phyloP scores from a whole-genome alignment of 2,888 invertebrate species.

The Lasioglossum figueresi region DNA sequence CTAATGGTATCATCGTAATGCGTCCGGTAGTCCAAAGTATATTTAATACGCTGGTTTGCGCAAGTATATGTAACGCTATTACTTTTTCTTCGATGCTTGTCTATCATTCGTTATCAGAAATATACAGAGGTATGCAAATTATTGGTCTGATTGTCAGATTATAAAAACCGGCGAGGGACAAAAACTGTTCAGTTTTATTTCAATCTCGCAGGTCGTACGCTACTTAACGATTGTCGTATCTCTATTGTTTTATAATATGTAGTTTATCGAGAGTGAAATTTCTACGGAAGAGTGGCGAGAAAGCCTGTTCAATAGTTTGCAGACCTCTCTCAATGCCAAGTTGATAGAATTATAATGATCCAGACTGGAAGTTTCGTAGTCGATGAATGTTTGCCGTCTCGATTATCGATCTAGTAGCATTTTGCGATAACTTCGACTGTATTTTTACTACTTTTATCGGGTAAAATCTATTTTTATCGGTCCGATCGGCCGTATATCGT shows the following conservation, averaged over 20 bases:
- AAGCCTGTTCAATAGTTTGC: background rate
- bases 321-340: conserved; percentile 10
- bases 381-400: conserved; percentile 45
- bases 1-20: conserved; percentile 37
- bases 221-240: background rate
- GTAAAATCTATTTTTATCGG: conserved; percentile 15
- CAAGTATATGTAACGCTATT: conserved; percentile 31
- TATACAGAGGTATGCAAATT: conserved; percentile 4
- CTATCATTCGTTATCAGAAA: conserved; percentile 27
- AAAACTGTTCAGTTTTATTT: background rate
- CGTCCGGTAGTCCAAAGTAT: conserved; percentile 37
- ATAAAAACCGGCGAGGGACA: background rate
- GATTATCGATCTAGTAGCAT: conserved; percentile 33
- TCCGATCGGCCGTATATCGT: conserved; percentile 27
- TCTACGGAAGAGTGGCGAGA: background rate
- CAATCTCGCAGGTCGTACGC: background rate
- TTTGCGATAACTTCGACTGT: conserved; percentile 37
- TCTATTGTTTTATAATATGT: too few species aligned
- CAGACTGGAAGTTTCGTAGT: conserved; percentile 33
- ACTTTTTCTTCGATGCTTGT: conserved; percentile 30
- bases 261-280: background rate
- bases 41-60: conserved; percentile 34
- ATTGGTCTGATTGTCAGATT: background rate
- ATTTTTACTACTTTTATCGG: conserved; percentile 46
- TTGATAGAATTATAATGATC: conserved; percentile 18